Conservation (phyloP, 2,888 invertebrate species). For the Thera britannica region DNA sequence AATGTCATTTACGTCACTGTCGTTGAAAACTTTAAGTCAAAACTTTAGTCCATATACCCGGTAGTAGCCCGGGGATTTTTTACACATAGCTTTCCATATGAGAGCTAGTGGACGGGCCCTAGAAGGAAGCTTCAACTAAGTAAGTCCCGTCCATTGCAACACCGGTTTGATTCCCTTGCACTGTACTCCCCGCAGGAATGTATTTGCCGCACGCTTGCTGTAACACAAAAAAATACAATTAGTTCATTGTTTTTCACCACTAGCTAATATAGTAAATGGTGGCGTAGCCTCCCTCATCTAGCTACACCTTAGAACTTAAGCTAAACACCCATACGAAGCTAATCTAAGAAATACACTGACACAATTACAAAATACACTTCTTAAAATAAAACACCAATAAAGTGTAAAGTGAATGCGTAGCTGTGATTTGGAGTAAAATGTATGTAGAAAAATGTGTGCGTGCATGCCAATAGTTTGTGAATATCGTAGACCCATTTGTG, state of each 20-base stretch:
- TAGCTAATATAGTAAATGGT: slow-evolving; percentile 16
- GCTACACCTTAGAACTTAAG: slow-evolving; percentile 51
- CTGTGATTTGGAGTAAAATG: slow-evolving; percentile 50
- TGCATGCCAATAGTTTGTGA: slow-evolving; percentile 57
- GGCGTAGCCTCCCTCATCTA: slow-evolving; percentile 50
- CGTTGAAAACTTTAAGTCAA: slow-evolving; percentile 36
- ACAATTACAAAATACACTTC: slow-evolving; percentile 29
- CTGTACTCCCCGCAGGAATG: slow-evolving; percentile 93
- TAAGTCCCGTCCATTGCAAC: slow-evolving; percentile 94
- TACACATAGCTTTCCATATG: slow-evolving; percentile 76
- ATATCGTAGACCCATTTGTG: slow-evolving; percentile 75
- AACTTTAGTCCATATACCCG: slow-evolving; percentile 26
- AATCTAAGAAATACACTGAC: slow-evolving; percentile 46
- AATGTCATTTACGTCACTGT: slow-evolving; percentile 37
- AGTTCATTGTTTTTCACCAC: background rate
- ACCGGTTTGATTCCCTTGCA: slow-evolving; percentile 91
- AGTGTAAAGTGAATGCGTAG: slow-evolving; percentile 47
- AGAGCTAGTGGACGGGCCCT: slow-evolving; percentile 74
- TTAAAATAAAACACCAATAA: slow-evolving; percentile 43
- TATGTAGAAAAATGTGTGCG: slow-evolving; percentile 51
- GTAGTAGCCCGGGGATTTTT: slow-evolving; percentile 33
- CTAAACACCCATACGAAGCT: slow-evolving; percentile 50
- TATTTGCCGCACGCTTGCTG: slow-evolving; percentile 94
- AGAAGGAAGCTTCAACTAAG: slow-evolving; percentile 94
- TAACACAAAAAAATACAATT: slow-evolving; percentile 51